These are phyloP conservation scores for Paratilapia polleni DNA, from an alignment of 2,113 vertebrate species.

Conservation along the genomic window DNA sequence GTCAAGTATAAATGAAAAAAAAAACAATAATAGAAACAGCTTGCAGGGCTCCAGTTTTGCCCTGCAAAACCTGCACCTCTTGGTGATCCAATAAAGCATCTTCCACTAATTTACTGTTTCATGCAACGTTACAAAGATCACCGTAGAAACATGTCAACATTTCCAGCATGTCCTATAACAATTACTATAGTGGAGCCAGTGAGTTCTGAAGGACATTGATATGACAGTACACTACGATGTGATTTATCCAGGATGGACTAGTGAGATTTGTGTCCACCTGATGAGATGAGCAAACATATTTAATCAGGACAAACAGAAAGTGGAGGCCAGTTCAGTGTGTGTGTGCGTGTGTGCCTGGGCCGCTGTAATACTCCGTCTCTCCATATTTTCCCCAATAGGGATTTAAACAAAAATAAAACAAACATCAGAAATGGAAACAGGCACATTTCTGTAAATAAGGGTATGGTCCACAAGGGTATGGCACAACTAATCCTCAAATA, in stretches of 20 bases:
- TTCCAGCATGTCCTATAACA: background rate
- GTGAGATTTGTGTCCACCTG: slow-evolving; percentile 43
- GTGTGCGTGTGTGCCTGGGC: slow-evolving; percentile 14
- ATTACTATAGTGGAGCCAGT: background rate
- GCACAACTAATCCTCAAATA: slow-evolving; percentile 8
- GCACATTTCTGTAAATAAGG: slow-evolving; percentile 39
- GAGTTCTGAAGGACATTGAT: slow-evolving; percentile 29
- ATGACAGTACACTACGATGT: slow-evolving; percentile 15
- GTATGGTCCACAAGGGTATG: background rate
- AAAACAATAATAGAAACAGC: background rate
- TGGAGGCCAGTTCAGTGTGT: slow-evolving; percentile 16
- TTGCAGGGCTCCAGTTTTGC: background rate
- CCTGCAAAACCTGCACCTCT: background rate
- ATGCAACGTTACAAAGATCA: background rate
- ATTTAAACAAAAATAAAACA: slow-evolving; percentile 56
- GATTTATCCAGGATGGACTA: slow-evolving; percentile 28
- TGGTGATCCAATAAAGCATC: background rate
- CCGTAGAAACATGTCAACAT: background rate
- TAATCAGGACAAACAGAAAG: slow-evolving; percentile 49
- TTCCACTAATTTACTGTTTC: background rate
- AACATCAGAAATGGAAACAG: slow-evolving; percentile 46
- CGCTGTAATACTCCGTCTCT: slow-evolving; percentile 22
- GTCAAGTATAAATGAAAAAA: background rate
- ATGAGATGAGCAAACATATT: slow-evolving; percentile 63
- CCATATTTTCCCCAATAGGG: slow-evolving; percentile 19